phyloP scores from a whole-genome alignment of 2,888 invertebrate genomes.

The Leucania comma region DNA sequence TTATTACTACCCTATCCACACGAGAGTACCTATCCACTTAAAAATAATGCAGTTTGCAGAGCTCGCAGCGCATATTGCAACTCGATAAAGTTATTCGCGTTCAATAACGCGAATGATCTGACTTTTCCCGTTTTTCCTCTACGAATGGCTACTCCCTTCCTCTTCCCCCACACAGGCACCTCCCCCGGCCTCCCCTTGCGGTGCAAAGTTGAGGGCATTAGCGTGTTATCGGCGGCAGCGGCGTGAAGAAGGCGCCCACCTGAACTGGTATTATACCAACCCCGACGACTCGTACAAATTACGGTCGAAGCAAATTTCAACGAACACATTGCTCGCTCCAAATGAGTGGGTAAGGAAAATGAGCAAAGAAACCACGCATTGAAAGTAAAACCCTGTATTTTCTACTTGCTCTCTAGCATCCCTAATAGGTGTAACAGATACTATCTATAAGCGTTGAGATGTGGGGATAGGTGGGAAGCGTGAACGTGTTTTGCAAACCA shows the following conservation, averaged over 20 bases:
- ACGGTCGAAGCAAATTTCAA: conserved; percentile 57
- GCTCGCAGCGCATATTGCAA: conserved; percentile 79
- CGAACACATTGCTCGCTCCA: conserved; percentile 69
- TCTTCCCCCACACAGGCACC: conserved; percentile 61
- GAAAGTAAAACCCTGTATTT: conserved; percentile 63
- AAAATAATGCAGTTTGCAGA: conserved; percentile 49
- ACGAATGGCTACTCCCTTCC: conserved; percentile 75
- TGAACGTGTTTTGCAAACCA: conserved; percentile 90
- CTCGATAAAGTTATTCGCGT: conserved; percentile 88
- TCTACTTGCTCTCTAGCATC: conserved; percentile 46
- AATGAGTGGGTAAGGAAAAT: conserved; percentile 1
- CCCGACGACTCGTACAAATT: conserved; percentile 68
- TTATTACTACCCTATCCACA: conserved; percentile 42
- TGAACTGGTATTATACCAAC: conserved; percentile 79
- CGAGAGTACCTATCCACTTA: conserved; percentile 37
- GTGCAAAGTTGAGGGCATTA: conserved; percentile 91
- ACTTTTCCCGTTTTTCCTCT: conserved; percentile 89
- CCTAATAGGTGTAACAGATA: conserved; percentile 88
- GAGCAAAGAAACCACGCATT: conserved; percentile 67
- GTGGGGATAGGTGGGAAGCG: conserved; percentile 90
- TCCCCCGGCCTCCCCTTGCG: conserved; percentile 80
- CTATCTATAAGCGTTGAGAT: conserved; percentile 90
- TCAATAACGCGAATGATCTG: conserved; percentile 89
- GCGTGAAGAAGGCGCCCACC: conserved; percentile 90
- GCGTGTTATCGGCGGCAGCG: conserved; percentile 89